Conservation (phyloP, 92 coral and sea anemone species). For the Zoanthus sansibaricus region DNA sequence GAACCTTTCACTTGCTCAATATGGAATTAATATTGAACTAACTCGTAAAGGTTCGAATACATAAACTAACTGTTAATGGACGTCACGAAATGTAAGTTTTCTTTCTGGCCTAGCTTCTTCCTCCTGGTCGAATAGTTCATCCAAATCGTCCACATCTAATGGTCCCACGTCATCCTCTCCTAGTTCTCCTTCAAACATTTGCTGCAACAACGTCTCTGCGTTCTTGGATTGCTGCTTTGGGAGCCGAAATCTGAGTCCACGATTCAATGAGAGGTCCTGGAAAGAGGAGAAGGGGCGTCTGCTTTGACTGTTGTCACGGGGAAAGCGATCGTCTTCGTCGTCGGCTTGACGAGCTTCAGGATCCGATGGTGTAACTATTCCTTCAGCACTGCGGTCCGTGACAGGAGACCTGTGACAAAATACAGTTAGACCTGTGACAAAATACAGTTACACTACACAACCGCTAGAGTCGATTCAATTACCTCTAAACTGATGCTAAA, state of each 20-base stretch:
- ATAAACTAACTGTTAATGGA: slow-evolving; percentile 27
- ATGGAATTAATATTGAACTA: no score
- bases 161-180: slow-evolving; percentile 93
- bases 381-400: slow-evolving; percentile 76
- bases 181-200: slow-evolving; percentile 96
- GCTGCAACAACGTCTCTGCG: slow-evolving; percentile 90
- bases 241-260: slow-evolving; percentile 84
- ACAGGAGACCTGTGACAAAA: slow-evolving; percentile 81
- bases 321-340: slow-evolving; percentile 15
- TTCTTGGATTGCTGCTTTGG: slow-evolving; percentile 92
- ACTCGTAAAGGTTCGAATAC: no score
- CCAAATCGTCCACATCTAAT: slow-evolving; percentile 77
- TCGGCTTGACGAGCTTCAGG: slow-evolving; percentile 23
- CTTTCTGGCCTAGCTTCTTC: slow-evolving; percentile 60
- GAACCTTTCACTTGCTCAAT: no score
- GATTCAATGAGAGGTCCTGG: slow-evolving; percentile 76
- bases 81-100: slow-evolving; percentile 66
- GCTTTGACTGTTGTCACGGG: neutral
- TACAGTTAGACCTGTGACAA: neutral
- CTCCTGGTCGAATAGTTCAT: slow-evolving; percentile 80
- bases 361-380: slow-evolving; percentile 64
- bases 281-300: slow-evolving; percentile 56
- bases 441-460: neutral
- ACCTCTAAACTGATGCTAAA: no score
- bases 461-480: no score